phyloP scores from a whole-genome alignment of 2,113 vertebrate species.

The Corythaeola cristata region DNA sequence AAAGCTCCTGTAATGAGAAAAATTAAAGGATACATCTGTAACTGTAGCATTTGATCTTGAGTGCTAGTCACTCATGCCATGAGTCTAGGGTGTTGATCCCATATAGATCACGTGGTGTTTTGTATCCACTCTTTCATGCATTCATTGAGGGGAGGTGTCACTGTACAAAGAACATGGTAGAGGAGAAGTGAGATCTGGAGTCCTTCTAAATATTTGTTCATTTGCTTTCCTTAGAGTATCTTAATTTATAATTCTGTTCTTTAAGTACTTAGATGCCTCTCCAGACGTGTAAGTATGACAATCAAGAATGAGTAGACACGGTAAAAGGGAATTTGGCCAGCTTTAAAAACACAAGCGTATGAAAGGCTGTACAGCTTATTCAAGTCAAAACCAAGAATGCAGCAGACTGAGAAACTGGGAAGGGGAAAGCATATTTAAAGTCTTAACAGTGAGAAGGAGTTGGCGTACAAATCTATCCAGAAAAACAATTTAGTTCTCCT shows the following conservation, averaged over 20 bases:
- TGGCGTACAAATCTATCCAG: neutral
- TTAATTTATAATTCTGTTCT: neutral
- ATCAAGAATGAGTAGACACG: neutral
- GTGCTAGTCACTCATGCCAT: neutral
- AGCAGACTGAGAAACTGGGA: neutral
- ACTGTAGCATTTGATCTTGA: neutral
- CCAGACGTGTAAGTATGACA: neutral
- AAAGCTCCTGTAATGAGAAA: neutral
- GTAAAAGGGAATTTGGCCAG: neutral
- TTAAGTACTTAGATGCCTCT: slow-evolving; percentile 17
- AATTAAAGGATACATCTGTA: neutral
- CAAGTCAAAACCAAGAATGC: neutral
- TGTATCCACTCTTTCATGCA: neutral
- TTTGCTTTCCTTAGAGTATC: neutral
- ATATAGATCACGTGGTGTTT: neutral
- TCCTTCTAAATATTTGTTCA: neutral
- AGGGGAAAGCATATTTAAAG: neutral
- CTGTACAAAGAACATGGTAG: neutral
- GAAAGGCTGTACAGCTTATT: neutral
- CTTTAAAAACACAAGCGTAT: neutral
- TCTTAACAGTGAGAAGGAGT: neutral
- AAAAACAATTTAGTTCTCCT: neutral
- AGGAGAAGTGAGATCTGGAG: neutral
- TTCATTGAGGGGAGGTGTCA: neutral
- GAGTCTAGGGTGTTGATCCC: neutral